phyloP scores from a whole-genome alignment of 2,888 invertebrate species.

The Cynaeus angustus region DNA sequence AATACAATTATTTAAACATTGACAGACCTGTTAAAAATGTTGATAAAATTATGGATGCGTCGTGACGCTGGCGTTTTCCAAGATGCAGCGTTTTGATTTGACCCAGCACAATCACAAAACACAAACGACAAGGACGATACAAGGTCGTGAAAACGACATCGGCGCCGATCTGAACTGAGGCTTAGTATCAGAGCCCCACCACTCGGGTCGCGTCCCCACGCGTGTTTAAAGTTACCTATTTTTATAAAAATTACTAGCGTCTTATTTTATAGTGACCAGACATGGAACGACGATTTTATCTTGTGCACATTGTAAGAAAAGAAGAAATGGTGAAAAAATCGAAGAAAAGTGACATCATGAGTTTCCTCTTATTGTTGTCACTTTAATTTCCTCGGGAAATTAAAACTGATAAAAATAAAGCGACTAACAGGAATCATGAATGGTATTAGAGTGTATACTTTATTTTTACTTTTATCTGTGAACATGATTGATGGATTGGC shows the following conservation, averaged over 20 bases:
- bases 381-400: too few relatives aligned
- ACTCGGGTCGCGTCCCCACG: conserved; percentile 42
- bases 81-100: conserved; percentile 57
- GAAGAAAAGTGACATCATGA: too few relatives aligned
- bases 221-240: conserved; percentile 38
- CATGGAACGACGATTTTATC: background rate
- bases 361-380: too few relatives aligned
- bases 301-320: background rate
- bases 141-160: conserved; percentile 72
- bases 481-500: background rate
- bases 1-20: conserved; percentile 3
- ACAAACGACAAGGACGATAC: conserved; percentile 67
- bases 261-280: background rate
- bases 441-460: too few relatives aligned
- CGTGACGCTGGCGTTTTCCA: conserved; percentile 32
- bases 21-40: conserved; percentile 32
- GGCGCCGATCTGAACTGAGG: conserved; percentile 69
- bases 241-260: conserved; percentile 16
- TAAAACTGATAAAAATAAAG: too few relatives aligned
- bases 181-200: conserved; percentile 30
- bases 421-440: too few relatives aligned
- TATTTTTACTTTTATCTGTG: background rate
- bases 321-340: too few relatives aligned
- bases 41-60: conserved; percentile 18
- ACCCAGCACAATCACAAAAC: conserved; percentile 65